Evolutionary conservation across 2,113 vertebrate genomes (phyloP).

Genomic region (Melanocharis versteri): DNA sequence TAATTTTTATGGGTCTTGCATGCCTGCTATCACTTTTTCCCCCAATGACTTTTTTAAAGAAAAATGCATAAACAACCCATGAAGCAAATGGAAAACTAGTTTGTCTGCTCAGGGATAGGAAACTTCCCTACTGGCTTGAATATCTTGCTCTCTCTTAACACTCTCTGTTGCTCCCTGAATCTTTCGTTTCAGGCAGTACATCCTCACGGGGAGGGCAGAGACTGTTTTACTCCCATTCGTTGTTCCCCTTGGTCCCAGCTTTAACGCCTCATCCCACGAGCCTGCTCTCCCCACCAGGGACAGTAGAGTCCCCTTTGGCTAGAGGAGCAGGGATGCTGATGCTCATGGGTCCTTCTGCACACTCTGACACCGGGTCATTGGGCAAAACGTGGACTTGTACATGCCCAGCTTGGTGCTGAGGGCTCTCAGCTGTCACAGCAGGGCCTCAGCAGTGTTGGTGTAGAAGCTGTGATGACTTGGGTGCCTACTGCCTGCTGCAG

Average conservation of each 20-base stretch:
- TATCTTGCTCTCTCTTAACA: background rate
- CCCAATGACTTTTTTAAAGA: background rate
- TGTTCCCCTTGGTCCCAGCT: background rate
- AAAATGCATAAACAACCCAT: background rate
- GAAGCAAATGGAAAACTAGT: background rate
- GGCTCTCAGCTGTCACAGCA: rapidly evolving
- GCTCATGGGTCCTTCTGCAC: background rate
- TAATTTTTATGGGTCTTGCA: background rate
- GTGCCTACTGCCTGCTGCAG: background rate
- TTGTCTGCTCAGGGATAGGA: background rate
- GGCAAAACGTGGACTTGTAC: background rate
- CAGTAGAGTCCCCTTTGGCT: background rate
- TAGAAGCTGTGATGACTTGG: background rate
- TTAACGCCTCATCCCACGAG: background rate
- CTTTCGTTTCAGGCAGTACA: background rate
- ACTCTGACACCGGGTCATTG: rapidly evolving
- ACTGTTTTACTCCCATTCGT: background rate
- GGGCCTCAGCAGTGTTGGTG: background rate
- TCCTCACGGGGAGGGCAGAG: background rate
- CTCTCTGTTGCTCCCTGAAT: background rate
- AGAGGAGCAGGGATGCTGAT: background rate
- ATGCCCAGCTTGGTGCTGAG: background rate
- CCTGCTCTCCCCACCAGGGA: background rate
- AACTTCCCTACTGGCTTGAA: background rate
- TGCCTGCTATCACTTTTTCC: background rate